phyloP scores from a whole-genome alignment of 1,140 invertebrate genomes.

The Euwallacea fornicatus region DNA sequence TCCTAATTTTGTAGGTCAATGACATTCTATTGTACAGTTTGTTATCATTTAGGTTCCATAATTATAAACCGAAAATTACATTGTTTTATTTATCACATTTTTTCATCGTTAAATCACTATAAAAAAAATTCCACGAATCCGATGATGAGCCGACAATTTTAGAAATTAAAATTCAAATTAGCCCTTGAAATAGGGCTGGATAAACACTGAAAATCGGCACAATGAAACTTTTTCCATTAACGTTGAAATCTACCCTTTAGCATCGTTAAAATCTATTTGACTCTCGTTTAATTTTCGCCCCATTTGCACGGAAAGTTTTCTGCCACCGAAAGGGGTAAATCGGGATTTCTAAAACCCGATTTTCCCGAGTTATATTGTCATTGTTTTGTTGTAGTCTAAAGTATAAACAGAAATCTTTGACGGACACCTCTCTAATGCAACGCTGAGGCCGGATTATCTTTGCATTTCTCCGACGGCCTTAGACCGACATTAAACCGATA shows the following conservation, averaged over 20 bases:
- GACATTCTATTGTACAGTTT: too few relatives aligned
- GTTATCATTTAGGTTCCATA: too few relatives aligned
- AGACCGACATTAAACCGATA: slow-evolving; percentile 2
- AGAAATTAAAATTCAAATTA: too few relatives aligned
- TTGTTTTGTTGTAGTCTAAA: too few relatives aligned
- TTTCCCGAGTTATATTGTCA: not conserved
- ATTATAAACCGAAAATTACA: too few relatives aligned
- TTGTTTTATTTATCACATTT: too few relatives aligned
- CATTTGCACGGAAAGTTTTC: slow-evolving; percentile 8
- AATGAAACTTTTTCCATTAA: slow-evolving; percentile 20
- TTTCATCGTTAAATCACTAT: too few relatives aligned
- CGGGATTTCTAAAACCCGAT: not conserved
- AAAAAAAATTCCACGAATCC: too few relatives aligned
- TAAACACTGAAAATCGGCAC: slow-evolving; percentile 13
- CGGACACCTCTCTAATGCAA: not conserved
- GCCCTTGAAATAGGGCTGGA: not conserved
- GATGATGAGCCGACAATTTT: not conserved
- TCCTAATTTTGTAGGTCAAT: too few relatives aligned
- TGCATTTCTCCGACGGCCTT: not conserved
- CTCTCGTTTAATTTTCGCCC: slow-evolving; percentile 14
- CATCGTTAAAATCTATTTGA: slow-evolving; percentile 5
- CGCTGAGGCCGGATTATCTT: not conserved
- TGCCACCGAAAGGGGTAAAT: slow-evolving; percentile 7
- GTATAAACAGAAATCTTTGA: not conserved
- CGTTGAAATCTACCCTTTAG: slow-evolving; percentile 13